phyloP scores from a whole-genome alignment of 2,797 vertebrate genomes.

The Esox lucius region DNA sequence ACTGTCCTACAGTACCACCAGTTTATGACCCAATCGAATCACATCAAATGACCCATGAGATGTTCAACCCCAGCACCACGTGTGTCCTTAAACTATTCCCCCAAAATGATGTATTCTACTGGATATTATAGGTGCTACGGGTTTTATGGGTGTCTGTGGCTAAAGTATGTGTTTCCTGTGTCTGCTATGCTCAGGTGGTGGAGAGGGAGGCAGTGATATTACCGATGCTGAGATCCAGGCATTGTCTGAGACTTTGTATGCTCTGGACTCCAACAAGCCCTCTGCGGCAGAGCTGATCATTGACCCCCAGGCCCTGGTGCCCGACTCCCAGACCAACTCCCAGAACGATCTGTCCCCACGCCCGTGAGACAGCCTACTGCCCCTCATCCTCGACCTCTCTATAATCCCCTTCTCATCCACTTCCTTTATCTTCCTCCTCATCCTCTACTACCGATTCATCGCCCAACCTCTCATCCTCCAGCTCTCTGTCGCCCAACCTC shows the following conservation, averaged over 20 bases:
- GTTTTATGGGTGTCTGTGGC: background rate
- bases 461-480: background rate
- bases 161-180: background rate
- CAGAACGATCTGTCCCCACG: conserved; percentile 63
- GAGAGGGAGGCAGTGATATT: conserved; percentile 27
- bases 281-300: conserved; percentile 65
- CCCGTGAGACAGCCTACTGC: conserved; percentile 59
- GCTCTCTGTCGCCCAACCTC: background rate
- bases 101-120: background rate
- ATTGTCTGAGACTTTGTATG: conserved; percentile 73
- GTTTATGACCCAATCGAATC: background rate
- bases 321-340: conserved; percentile 58
- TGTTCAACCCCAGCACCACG: background rate
- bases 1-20: background rate
- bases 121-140: background rate
- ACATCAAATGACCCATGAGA: background rate
- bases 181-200: conserved; percentile 16
- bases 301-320: conserved; percentile 69
- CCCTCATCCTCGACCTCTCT: background rate
- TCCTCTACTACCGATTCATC: background rate
- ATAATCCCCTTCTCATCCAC: background rate
- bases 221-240: conserved; percentile 72
- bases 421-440: background rate
- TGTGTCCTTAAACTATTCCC: background rate
- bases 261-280: conserved; percentile 78